These are phyloP conservation scores for Macropodus opercularis DNA, from an alignment of 2,797 vertebrate species.

Conservation along the genomic window DNA sequence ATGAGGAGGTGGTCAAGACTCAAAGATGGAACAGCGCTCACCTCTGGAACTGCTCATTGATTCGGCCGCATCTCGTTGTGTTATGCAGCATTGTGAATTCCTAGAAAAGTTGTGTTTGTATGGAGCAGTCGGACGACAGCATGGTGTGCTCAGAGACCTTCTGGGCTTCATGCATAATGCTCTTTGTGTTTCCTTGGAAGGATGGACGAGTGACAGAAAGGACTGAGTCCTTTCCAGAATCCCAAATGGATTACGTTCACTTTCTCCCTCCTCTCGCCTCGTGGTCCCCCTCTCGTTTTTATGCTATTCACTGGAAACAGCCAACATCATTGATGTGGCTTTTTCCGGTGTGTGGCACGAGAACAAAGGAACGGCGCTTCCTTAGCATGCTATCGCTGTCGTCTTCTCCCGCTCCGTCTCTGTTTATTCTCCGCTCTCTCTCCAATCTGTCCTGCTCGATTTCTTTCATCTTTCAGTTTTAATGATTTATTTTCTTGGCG, in stretches of 20 bases:
- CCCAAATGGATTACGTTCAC: constrained; percentile 71
- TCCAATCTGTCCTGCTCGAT: constrained; percentile 44
- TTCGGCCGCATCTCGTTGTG: constrained; percentile 60
- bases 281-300: constrained; percentile 36
- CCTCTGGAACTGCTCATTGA: constrained; percentile 68
- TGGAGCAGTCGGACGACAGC: constrained; percentile 70
- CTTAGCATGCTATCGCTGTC: constrained; percentile 51
- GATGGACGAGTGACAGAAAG: constrained; percentile 76
- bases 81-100: constrained; percentile 59
- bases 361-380: constrained; percentile 69
- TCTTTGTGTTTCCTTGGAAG: constrained; percentile 81
- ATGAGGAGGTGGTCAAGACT: constrained; percentile 47
- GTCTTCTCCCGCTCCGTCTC: constrained; percentile 24
- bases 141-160: constrained; percentile 78
- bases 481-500: constrained; percentile 62
- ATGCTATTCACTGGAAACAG: constrained; percentile 62
- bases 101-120: constrained; percentile 59
- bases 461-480: constrained; percentile 61
- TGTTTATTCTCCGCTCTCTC: constrained; percentile 34
- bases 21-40: constrained; percentile 59
- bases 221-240: constrained; percentile 76
- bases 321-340: constrained; percentile 68
- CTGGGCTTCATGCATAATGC: constrained; percentile 88
- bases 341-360: constrained; percentile 69
- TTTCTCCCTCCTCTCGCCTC: constrained; percentile 44